Evolutionary conservation across 37 sponge, comb jelly and placozoan species (phyloP), one percentile per base, ranked within the genome.

Genomic region (Halichondria panicea): DNA sequence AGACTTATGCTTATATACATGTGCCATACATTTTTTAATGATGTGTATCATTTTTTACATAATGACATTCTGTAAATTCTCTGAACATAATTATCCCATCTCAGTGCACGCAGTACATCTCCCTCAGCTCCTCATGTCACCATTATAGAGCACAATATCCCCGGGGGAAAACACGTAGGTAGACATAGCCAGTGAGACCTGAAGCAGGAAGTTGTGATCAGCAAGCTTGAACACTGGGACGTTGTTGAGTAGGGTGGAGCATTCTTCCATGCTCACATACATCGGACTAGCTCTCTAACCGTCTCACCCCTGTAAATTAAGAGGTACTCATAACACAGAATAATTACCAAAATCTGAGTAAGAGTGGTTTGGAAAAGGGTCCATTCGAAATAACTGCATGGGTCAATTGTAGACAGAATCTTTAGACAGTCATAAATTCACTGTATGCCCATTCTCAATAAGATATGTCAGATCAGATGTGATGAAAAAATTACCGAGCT

Each of bases 51-150:
- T n/a, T n/a, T n/a, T n/a, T n/a, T n/a, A n/a, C n/a, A n/a, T n/a
- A n/a, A n/a, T n/a, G n/a, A n/a, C n/a, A n/a, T n/a, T n/a, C n/a
- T n/a, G n/a, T n/a, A n/a, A n/a, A n/a, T n/a, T n/a, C n/a, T n/a
- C n/a, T n/a, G n/a, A n/a, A n/a, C n/a, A n/a, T n/a, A n/a, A n/a
- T n/a, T n/a, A n/a, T n/a, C n/a, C n/a, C n/a, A n/a, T n/a, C 92
- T 75, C 56, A 79, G 31, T 67, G 74, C n/a, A 92, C 50, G 57
- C 68, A 83, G 62, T 87, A 92, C 84, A 92, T 83, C 72, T 92
- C 88, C 52, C 72, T n/a, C n/a, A n/a, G n/a, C n/a, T 83, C 27
- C 84, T 64, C 84, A 92, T 92, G 36, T 92, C 92, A 44, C 92
- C 84, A 54, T 60, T 22, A 45, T 93, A 93, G 33, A 88, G 63